These are phyloP conservation scores for Connochaetes taurinus DNA, from an alignment of 2,113 vertebrate species.

Conservation along the genomic window DNA sequence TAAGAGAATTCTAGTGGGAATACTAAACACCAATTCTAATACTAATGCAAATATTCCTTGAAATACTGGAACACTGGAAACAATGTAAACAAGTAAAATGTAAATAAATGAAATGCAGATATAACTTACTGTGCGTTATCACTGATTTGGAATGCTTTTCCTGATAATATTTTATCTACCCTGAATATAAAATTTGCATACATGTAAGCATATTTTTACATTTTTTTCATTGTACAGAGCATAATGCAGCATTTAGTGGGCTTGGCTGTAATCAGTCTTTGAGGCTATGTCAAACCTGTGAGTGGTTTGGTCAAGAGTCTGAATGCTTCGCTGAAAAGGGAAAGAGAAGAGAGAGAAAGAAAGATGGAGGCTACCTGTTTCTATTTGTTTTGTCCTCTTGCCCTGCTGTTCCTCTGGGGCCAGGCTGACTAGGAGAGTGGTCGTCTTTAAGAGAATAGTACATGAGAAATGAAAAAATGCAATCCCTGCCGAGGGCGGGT, in stretches of 20 bases:
- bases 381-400: neutral
- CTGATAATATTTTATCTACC: neutral
- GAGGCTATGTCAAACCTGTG: neutral
- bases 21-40: neutral
- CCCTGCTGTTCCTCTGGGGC: neutral
- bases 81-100: neutral
- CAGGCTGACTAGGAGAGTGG: neutral
- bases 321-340: neutral
- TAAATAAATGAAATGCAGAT: neutral
- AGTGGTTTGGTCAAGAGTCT: neutral
- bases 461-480: neutral
- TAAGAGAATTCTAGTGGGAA: neutral
- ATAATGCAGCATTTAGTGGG: neutral
- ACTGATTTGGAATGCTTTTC: neutral
- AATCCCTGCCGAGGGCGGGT: neutral
- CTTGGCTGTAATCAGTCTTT: neutral
- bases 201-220: neutral
- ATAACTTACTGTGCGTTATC: neutral
- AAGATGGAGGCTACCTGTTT: neutral
- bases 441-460: neutral
- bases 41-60: neutral
- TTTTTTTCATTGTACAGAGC: neutral
- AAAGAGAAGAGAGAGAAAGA: neutral
- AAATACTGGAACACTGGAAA: neutral
- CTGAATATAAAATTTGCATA: neutral